These are phyloP conservation scores for Andrena bicolor DNA, from an alignment of 2,888 invertebrate species.

Conservation along the genomic window DNA sequence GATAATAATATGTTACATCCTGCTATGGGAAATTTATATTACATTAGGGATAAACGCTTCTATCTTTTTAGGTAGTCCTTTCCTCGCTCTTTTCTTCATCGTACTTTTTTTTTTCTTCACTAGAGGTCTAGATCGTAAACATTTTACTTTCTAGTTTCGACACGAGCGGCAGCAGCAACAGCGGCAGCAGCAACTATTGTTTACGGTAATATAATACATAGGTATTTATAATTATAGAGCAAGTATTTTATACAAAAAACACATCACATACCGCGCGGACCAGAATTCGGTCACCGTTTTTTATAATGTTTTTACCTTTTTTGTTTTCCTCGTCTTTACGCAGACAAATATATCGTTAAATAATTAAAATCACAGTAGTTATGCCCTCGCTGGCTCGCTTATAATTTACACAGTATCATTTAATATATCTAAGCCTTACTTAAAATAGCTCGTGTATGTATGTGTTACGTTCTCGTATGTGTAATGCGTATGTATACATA, in stretches of 20 bases:
- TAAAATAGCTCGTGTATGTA: conserved; percentile 81
- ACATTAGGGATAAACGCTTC: conserved; percentile 81
- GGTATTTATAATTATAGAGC: conserved; percentile 84
- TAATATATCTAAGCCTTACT: conserved; percentile 81
- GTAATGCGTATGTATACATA: not conserved
- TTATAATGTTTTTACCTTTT: conserved; percentile 72
- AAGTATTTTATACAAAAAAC: conserved; percentile 85
- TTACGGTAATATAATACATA: conserved; percentile 84
- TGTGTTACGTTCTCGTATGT: not conserved
- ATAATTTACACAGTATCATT: conserved; percentile 83
- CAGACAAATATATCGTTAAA: conserved; percentile 82
- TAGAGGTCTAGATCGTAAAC: conserved; percentile 69
- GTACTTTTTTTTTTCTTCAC: conserved; percentile 49
- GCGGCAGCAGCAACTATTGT: conserved; percentile 82
- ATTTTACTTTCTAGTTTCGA: conserved; percentile 71
- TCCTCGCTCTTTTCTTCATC: conserved; percentile 47
- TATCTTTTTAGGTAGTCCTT: conserved; percentile 78
- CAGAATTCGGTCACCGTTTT: conserved; percentile 76
- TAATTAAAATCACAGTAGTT: conserved; percentile 85
- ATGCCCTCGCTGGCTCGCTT: conserved; percentile 85
- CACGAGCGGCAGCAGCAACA: conserved; percentile 74
- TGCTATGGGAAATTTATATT: conserved; percentile 82
- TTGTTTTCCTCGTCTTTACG: conserved; percentile 71
- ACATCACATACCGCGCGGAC: conserved; percentile 84
- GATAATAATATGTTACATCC: conserved; percentile 83